Evolutionary conservation across 1,140 invertebrate species (phyloP).

Genomic region (Helicorthomorpha holstii): DNA sequence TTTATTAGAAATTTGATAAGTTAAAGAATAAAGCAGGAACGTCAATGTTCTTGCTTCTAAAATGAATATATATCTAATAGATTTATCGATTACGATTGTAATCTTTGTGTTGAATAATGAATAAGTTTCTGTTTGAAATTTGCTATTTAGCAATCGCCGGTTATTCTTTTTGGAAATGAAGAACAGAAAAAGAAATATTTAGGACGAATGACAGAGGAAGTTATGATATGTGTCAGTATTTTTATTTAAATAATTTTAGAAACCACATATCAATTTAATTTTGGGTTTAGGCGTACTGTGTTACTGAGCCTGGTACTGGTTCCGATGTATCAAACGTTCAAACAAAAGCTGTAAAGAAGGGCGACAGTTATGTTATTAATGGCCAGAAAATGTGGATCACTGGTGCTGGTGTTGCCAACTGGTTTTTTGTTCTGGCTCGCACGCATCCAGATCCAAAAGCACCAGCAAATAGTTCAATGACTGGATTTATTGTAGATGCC

Average conservation of each 20-base stretch:
- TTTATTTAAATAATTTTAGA: too few species aligned
- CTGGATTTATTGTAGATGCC: conserved; percentile 88
- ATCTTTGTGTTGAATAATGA: too few species aligned
- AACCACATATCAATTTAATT: too few species aligned
- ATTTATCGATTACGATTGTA: too few species aligned
- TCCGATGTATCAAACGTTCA: conserved; percentile 73
- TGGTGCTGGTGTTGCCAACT: conserved; percentile 88
- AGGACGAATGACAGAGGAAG: conserved; percentile 66
- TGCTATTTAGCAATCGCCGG: conserved; percentile 71
- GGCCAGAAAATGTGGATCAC: conserved; percentile 40
- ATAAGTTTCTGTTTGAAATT: too few species aligned
- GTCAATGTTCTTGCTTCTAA: too few species aligned
- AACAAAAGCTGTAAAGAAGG: conserved; percentile 26
- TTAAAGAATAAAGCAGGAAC: too few species aligned
- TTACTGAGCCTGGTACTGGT: conserved; percentile 82
- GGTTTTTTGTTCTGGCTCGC: conserved; percentile 92
- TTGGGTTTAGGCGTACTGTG: conserved; percentile 61
- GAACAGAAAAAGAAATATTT: conserved; percentile 88
- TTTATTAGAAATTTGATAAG: too few species aligned
- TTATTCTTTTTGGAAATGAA: conserved; percentile 65
- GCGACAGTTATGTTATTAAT: conserved; percentile 34
- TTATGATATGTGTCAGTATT: conserved; percentile 60
- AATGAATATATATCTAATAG: too few species aligned
- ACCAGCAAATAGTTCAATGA: conserved; percentile 78
- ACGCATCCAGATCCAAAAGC: conserved; percentile 86